Percentiles rank a stretch among this genome's conserved stretches.
These are phyloP conservation scores for Drepana arcuata DNA, from an alignment of 1,140 invertebrate species.

Conservation along the genomic window DNA sequence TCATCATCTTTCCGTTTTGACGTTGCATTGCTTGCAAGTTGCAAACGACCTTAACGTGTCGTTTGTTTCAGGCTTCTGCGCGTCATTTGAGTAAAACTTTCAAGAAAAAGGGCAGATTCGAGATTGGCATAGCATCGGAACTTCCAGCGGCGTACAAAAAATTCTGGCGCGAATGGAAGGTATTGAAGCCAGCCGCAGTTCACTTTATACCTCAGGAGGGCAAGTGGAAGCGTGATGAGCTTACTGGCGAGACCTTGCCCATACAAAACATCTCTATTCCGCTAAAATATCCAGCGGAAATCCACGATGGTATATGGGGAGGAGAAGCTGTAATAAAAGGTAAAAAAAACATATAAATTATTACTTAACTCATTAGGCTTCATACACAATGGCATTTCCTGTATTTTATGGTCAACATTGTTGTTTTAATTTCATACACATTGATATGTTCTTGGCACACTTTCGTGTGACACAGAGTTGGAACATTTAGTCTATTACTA, in stretches of 20 bases:
- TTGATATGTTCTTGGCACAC: no score
- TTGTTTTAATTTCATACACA: no score
- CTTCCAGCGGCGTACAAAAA: constrained; percentile 91
- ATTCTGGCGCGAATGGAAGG: constrained; percentile 90
- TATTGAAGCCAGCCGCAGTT: constrained; percentile 81
- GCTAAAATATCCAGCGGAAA: constrained; percentile 83
- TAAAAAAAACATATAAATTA: no score
- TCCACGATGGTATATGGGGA: constrained; percentile 93
- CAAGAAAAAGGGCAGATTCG: constrained; percentile 71
- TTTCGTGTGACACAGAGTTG: no score
- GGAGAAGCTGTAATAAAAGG: constrained; percentile 93
- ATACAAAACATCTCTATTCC: constrained; percentile 87
- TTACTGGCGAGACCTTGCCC: constrained; percentile 79
- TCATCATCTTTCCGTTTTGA: constrained; percentile 32
- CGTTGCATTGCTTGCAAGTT: no score
- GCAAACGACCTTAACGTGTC: constrained; percentile 17
- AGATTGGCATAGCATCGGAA: constrained; percentile 74
- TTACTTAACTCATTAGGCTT: no score
- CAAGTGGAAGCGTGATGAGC: constrained; percentile 81
- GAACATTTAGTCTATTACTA: no score
- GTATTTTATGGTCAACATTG: no score
- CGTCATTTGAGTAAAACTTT: constrained; percentile 55
- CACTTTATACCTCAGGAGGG: constrained; percentile 86
- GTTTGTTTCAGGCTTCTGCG: constrained; percentile 43
- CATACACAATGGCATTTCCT: no score